A percentile compares a stretch with the other conserved stretches of the same genome.
phyloP scores from a whole-genome alignment of 2,113 vertebrate genomes.

The Petroica traversi region DNA sequence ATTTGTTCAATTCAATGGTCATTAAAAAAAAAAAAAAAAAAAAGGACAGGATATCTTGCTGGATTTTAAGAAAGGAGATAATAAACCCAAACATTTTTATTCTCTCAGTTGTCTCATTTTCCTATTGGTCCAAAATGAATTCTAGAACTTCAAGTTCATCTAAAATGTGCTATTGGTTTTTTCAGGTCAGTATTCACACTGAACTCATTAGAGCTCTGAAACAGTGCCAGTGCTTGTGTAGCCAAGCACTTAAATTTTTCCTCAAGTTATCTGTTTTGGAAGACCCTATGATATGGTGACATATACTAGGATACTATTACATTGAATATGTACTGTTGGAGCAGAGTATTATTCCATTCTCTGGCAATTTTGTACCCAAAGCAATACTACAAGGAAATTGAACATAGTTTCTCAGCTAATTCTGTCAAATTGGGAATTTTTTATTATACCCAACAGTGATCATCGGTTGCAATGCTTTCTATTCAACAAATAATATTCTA shows the following conservation, averaged over 20 bases:
- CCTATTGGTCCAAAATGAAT: background rate
- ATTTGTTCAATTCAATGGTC: background rate
- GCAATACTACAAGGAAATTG: background rate
- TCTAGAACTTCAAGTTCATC: background rate
- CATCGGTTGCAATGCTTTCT: background rate
- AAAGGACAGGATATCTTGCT: background rate
- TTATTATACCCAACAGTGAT: background rate
- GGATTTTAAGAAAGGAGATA: background rate
- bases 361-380: background rate
- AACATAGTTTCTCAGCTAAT: background rate
- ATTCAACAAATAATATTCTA: background rate
- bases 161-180: background rate
- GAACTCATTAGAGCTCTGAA: background rate
- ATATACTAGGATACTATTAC: fast-evolving
- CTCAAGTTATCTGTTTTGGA: background rate
- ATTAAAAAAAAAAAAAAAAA: background rate
- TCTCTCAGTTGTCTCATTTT: background rate
- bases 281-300: background rate
- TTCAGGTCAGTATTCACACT: background rate
- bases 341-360: background rate
- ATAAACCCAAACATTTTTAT: background rate
- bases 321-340: background rate
- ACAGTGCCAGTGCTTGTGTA: background rate
- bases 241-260: background rate
- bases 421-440: background rate